Percentiles rank a stretch among this genome's conserved stretches.
Conservation (phyloP, 2,888 invertebrate genomes). For the Drepanosiphum platanoidis region DNA sequence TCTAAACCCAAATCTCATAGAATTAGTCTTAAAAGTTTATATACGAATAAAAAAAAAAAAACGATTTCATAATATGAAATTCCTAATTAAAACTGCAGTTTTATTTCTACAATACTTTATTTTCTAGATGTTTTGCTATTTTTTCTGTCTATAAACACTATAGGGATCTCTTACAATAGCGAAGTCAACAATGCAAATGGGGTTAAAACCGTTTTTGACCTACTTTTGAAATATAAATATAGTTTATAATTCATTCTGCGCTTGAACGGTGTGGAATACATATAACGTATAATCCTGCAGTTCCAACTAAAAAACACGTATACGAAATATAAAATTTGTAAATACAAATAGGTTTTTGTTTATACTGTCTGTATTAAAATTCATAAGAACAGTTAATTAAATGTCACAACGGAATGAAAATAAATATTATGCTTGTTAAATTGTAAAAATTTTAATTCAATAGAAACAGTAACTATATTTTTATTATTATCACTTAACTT, state of each 20-base stretch:
- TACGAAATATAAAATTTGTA: not conserved
- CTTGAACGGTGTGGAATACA: not conserved
- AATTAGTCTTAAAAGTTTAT: too few relatives aligned
- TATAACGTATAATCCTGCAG: not conserved
- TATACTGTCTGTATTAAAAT: not conserved
- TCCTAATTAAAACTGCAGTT: too few relatives aligned
- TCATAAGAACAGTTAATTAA: not conserved
- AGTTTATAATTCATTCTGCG: not conserved
- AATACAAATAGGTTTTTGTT: not conserved
- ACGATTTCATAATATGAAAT: too few relatives aligned
- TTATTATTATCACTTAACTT: not conserved
- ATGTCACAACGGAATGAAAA: not conserved
- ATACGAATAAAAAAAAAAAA: too few relatives aligned
- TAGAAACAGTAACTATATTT: not conserved
- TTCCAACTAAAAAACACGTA: not conserved
- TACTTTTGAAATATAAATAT: not conserved
- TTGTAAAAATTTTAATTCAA: not conserved
- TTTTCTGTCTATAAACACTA: not conserved
- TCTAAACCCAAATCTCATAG: too few relatives aligned
- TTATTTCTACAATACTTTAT: not conserved
- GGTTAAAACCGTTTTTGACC: not conserved
- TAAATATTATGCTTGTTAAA: not conserved
- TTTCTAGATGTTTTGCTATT: not conserved
- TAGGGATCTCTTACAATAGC: not conserved
- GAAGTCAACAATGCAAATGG: not conserved